Evolutionary conservation across 1,140 invertebrate species (phyloP).

Genomic region (Conus betulinus): DNA sequence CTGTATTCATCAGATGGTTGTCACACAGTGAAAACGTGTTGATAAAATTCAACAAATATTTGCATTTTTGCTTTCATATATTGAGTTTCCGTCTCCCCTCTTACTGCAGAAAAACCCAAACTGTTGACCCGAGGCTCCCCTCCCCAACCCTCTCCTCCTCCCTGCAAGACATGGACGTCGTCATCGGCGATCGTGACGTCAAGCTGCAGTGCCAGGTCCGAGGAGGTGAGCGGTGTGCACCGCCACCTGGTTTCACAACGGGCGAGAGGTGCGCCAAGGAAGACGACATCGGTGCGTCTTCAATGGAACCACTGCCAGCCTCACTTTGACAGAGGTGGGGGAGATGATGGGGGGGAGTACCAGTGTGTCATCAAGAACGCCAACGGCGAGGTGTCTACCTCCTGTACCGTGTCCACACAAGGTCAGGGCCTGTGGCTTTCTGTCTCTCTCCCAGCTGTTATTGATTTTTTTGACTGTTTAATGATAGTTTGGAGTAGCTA

Average conservation of each 20-base stretch:
- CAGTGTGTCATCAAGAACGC: conserved; percentile 68
- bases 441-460: background rate
- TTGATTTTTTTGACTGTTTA: background rate
- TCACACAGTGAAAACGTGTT: too few relatives aligned
- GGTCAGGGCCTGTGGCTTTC: background rate
- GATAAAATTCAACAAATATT: too few relatives aligned
- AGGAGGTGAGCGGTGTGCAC: conserved; percentile 45
- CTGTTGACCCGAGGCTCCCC: conserved; percentile 53
- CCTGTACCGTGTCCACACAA: conserved; percentile 60
- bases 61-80: background rate
- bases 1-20: too few relatives aligned
- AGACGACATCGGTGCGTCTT: conserved; percentile 54
- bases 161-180: conserved; percentile 56
- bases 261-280: conserved; percentile 50
- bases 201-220: conserved; percentile 50
- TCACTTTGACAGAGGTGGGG: conserved; percentile 58
- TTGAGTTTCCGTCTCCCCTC: background rate
- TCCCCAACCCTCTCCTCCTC: conserved; percentile 47
- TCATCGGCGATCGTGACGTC: conserved; percentile 56
- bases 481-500: background rate
- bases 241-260: conserved; percentile 66
- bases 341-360: conserved; percentile 65
- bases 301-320: conserved; percentile 61
- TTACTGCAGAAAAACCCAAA: conserved; percentile 52
- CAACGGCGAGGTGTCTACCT: conserved; percentile 64